A percentile compares a stretch with the other conserved stretches of the same genome.
Evolutionary conservation across 1,140 invertebrate genomes (phyloP).

Genomic region (Choristoneura fumiferana): DNA sequence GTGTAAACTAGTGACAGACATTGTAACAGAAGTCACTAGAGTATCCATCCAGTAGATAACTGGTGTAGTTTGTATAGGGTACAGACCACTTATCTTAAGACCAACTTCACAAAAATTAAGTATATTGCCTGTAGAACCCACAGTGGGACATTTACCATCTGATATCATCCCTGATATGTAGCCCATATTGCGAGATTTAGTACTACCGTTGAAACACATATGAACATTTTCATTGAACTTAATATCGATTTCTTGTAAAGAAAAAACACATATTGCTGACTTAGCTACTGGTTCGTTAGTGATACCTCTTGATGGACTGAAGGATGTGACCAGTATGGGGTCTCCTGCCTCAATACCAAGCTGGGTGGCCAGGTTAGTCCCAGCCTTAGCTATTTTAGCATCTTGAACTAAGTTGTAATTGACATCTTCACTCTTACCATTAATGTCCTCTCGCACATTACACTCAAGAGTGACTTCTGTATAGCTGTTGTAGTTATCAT

Average conservation of each 20-base stretch:
- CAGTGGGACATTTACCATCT: conserved; percentile 92
- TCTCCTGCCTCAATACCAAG: conserved; percentile 88
- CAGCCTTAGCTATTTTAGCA: conserved; percentile 90
- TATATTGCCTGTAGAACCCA: conserved; percentile 92
- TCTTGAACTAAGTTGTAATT: conserved; percentile 95
- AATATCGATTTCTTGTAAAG: conserved; percentile 91
- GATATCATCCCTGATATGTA: conserved; percentile 95
- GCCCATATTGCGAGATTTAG: conserved; percentile 93
- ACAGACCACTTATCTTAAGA: conserved; percentile 93
- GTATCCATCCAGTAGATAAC: conserved; percentile 89
- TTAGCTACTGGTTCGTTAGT: conserved; percentile 86
- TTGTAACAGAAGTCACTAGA: conserved; percentile 88
- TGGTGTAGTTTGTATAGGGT: conserved; percentile 87
- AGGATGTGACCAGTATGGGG: conserved; percentile 89
- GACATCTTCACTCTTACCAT: conserved; percentile 73
- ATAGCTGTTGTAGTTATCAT: conserved; percentile 96
- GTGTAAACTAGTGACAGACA: conserved; percentile 91
- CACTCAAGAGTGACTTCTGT: conserved; percentile 96
- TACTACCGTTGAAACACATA: conserved; percentile 97
- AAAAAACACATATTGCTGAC: conserved; percentile 92
- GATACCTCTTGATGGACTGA: conserved; percentile 90
- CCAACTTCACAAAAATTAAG: conserved; percentile 95
- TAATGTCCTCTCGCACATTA: conserved; percentile 75
- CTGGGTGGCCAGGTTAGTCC: conserved; percentile 87
- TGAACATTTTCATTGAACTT: conserved; percentile 98